Evolutionary conservation across 2,797 vertebrate genomes (phyloP).

Genomic region (Anniella stebbinsi): DNA sequence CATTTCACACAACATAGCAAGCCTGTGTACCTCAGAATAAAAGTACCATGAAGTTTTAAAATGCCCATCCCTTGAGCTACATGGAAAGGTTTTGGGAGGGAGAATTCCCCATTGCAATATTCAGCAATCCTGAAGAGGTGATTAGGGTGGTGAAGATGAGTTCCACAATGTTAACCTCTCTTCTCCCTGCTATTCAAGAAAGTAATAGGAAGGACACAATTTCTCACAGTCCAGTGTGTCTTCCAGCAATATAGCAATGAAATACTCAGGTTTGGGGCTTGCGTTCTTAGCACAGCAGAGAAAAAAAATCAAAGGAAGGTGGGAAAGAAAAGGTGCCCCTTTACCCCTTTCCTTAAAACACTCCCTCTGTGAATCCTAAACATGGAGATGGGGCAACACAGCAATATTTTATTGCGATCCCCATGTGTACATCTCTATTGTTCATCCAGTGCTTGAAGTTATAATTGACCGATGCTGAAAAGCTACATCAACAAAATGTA

Average conservation of each 20-base stretch:
- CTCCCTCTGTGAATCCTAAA: background rate
- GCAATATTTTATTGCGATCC: background rate
- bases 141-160: background rate
- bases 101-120: background rate
- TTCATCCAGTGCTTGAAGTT: background rate
- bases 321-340: background rate
- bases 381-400: background rate
- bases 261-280: background rate
- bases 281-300: background rate
- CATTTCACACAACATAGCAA: background rate
- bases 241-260: background rate
- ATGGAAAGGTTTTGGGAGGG: background rate
- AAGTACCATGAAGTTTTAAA: background rate
- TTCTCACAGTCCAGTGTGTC: background rate
- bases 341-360: too few species aligned
- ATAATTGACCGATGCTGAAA: background rate
- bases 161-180: background rate
- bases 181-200: background rate
- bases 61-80: background rate
- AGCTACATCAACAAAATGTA: background rate
- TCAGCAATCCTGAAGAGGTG: background rate
- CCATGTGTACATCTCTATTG: too few species aligned
- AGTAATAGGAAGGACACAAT: background rate
- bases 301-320: background rate
- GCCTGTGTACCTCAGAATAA: too few species aligned